Conservation (phyloP, 2,797 vertebrate species). For the Tangara arthus region DNA sequence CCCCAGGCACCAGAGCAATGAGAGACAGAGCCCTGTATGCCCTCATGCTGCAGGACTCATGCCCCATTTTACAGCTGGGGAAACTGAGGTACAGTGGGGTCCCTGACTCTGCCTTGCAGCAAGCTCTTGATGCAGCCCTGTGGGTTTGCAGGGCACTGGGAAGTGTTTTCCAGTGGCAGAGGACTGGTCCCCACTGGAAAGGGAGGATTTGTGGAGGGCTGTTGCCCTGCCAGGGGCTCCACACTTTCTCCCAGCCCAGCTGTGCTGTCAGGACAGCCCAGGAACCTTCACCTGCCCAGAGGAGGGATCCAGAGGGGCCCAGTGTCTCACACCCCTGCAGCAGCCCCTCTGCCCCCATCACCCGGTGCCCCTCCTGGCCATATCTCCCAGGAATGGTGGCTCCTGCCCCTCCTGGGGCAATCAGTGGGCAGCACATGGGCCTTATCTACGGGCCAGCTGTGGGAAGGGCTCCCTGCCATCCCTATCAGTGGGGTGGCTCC, state of each 20-base stretch:
- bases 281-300: not conserved
- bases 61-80: not conserved
- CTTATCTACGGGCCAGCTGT: not conserved
- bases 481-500: not conserved
- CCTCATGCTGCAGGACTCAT: not conserved
- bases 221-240: not conserved
- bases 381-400: not conserved
- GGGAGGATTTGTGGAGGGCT: not conserved
- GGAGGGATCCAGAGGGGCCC: not conserved
- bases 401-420: not conserved
- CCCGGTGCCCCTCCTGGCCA: not conserved
- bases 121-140: rapidly evolving
- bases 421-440: not conserved
- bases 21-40: not conserved
- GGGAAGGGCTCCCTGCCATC: not conserved
- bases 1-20: rapidly evolving
- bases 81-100: not conserved
- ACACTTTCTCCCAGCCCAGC: not conserved
- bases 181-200: not conserved
- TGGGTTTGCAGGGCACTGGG: not conserved
- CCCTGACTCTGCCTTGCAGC: not conserved
- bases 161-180: not conserved
- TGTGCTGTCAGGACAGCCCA: not conserved
- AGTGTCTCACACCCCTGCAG: not conserved
- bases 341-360: rapidly evolving